Evolutionary conservation across 2,888 invertebrate species (phyloP).

Genomic region (Auanema freiburgensis): DNA sequence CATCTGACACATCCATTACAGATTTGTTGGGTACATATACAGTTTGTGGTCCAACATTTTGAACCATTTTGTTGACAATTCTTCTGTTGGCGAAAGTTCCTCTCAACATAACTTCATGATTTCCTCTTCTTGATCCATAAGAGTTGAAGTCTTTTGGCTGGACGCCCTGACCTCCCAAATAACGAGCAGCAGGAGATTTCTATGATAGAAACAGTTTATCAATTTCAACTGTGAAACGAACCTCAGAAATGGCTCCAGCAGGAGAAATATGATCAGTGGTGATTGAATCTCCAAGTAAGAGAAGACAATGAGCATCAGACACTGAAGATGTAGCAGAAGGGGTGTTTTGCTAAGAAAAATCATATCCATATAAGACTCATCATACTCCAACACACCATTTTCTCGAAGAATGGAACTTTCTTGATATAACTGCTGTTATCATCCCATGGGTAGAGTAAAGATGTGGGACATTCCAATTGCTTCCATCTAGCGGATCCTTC

Average conservation of each 20-base stretch:
- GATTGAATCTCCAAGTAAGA: conserved; percentile 90
- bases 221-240: background rate
- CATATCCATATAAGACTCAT: background rate
- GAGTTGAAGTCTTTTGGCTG: conserved; percentile 95
- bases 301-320: conserved; percentile 76
- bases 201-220: conserved; percentile 67
- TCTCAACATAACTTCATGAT: conserved; percentile 91
- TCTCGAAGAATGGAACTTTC: conserved; percentile 90
- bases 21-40: conserved; percentile 84
- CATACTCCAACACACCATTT: conserved; percentile 71
- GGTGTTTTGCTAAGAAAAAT: background rate
- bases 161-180: conserved; percentile 70
- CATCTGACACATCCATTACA: conserved; percentile 85
- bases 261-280: conserved; percentile 99
- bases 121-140: conserved; percentile 93
- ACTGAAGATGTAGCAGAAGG: background rate
- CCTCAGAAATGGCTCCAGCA: conserved; percentile 86
- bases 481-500: conserved; percentile 85
- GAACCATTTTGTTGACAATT: conserved; percentile 82
- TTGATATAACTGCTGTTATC: conserved; percentile 88
- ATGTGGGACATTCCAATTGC: conserved; percentile 75
- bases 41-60: conserved; percentile 81
- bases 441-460: conserved; percentile 89
- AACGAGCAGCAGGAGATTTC: conserved; percentile 85
- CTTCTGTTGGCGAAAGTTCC: conserved; percentile 98